Percentiles rank a stretch among this genome's conserved stretches.
These are phyloP conservation scores for Pyrocephalus nanus DNA, from an alignment of 2,797 vertebrate species.

Conservation along the genomic window DNA sequence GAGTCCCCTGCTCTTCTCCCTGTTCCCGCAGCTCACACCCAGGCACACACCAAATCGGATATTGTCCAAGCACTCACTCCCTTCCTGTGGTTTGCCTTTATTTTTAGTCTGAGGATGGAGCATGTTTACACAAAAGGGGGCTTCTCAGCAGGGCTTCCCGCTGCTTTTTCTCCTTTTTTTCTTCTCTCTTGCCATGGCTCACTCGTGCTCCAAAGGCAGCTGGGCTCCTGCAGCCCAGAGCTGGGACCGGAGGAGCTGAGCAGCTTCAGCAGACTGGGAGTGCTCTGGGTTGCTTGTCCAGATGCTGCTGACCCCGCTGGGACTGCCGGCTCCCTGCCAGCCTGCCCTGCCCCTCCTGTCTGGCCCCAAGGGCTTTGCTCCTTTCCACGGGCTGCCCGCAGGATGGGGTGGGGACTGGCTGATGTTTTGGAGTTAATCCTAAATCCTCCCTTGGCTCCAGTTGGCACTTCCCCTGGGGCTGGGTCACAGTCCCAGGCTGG, in stretches of 20 bases:
- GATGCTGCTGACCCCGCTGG: neutral
- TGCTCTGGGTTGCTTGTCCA: neutral
- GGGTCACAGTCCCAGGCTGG: neutral
- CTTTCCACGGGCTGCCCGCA: neutral
- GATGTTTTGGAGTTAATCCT: neutral
- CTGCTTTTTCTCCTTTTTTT: constrained; percentile 6
- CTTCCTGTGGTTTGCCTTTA: constrained; percentile 74
- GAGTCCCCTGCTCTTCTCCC: constrained; percentile 59
- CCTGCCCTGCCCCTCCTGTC: neutral
- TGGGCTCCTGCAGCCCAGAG: neutral
- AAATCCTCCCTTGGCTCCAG: neutral
- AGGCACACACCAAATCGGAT: constrained; percentile 60
- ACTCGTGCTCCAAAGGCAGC: neutral
- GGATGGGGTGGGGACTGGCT: neutral
- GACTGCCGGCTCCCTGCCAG: neutral
- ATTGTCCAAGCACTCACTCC: constrained; percentile 72
- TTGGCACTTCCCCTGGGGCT: neutral
- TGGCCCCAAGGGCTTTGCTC: neutral
- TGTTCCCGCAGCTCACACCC: constrained; percentile 60
- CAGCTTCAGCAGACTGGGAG: neutral
- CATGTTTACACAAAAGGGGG: constrained; percentile 64
- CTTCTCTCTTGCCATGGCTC: neutral
- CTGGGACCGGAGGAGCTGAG: neutral
- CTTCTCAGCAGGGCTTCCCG: constrained; percentile 50
- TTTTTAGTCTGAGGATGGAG: constrained; percentile 69